Evolutionary conservation across 2,113 vertebrate species (phyloP), one percentile per base, ranked within the genome.

Genomic region (Engraulis encrasicolus): DNA sequence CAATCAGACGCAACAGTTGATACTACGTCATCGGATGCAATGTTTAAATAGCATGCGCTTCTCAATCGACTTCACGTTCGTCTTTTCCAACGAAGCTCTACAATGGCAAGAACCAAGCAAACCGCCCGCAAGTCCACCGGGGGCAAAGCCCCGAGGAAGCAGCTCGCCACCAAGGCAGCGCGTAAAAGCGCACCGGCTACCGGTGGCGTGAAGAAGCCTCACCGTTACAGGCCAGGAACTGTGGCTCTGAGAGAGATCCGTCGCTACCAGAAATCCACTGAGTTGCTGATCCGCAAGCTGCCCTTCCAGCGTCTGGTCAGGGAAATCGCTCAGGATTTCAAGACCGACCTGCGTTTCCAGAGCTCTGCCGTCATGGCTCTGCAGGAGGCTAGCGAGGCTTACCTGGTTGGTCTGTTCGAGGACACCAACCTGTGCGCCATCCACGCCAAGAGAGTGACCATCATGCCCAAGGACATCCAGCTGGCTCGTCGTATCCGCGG

Each of bases 401-500:
- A 95, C 88, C 90, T 95, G 89, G 94, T 95, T 87, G 94, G 94
- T 85, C 90, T 94, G 86, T 95, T 95, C 88, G 94, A 95, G 89
- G 94, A 95, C 93, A 95, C 94, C 90, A 95, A 95, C 88, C 85
- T 95, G 91, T 95, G 94, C 85, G 94, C 94, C 88, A 95, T 95
- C 90, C 94, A 95, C 50, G 93, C 94, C 92, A 95, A 95, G 83
- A 90, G 94, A 85, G 94, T 95, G 91, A 95, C 94, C 91, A 95
- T 95, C 90, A 95, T 95, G 94, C 94, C 94, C 92, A 96, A 96
- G 94, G 95, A 96, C 92, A 96, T 96, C 93, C 95, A 96, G 93
- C 92, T 96, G 93, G 95, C 95, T 52, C 94, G 95, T 23, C 94
- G 95, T 37, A 96, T 96, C 83, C 95, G 95, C 0, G 95, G 95